phyloP scores from a whole-genome alignment of 2,888 invertebrate genomes.

The Pammene aurita region DNA sequence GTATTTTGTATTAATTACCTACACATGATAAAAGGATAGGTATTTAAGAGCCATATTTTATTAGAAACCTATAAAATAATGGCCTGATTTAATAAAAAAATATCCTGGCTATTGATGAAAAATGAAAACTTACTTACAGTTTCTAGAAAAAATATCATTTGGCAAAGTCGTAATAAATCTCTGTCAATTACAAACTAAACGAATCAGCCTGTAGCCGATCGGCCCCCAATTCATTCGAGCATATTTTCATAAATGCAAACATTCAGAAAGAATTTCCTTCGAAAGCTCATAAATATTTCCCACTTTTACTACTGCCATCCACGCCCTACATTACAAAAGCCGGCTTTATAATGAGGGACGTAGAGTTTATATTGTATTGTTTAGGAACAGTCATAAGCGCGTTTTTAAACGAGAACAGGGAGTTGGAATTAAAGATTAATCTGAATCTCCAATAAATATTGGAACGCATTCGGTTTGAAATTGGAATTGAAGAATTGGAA shows the following conservation, averaged over 20 bases:
- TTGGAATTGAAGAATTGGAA: slow-evolving; percentile 80
- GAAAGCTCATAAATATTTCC: slow-evolving; percentile 82
- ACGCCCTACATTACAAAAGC: slow-evolving; percentile 47
- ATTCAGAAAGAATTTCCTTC: slow-evolving; percentile 81
- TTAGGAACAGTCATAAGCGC: slow-evolving; percentile 66
- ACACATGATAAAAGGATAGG: background rate
- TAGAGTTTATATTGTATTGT: slow-evolving; percentile 52
- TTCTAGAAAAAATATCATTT: slow-evolving; percentile 6
- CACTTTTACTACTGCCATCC: slow-evolving; percentile 74
- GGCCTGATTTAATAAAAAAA: background rate
- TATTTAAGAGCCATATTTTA: background rate
- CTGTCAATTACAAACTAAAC: slow-evolving; percentile 43
- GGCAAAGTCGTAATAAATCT: slow-evolving; percentile 33
- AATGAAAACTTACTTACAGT: slow-evolving; percentile 1
- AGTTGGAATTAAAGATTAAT: slow-evolving; percentile 80
- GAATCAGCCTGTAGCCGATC: slow-evolving; percentile 48
- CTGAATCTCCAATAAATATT: slow-evolving; percentile 79
- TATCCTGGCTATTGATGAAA: slow-evolving; percentile 1
- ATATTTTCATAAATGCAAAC: slow-evolving; percentile 84
- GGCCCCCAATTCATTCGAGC: slow-evolving; percentile 73
- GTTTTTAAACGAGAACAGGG: slow-evolving; percentile 72
- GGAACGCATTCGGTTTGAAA: slow-evolving; percentile 76
- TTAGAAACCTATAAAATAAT: background rate
- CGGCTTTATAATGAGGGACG: slow-evolving; percentile 45
- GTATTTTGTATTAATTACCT: too few relatives aligned